Evolutionary conservation across 37 sponge, comb jelly and placozoan genomes (phyloP).

Genomic region (Aphrocallistes beatrix): DNA sequence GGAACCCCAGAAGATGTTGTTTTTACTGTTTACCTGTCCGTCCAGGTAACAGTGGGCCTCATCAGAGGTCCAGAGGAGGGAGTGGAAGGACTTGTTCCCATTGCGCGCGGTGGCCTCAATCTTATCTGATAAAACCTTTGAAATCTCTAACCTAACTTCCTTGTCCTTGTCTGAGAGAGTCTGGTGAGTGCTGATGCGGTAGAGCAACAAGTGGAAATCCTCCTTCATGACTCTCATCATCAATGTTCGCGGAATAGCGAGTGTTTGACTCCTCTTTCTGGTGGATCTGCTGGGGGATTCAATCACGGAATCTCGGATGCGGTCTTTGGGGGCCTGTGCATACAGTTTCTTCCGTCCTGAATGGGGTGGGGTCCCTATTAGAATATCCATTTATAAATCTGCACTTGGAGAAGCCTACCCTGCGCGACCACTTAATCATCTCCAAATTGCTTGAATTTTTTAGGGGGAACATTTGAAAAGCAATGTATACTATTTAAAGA

Average conservation of each 20-base stretch:
- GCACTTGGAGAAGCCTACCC: too few relatives aligned
- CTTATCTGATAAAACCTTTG: neutral
- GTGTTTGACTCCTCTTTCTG: neutral
- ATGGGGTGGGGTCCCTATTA: too few relatives aligned
- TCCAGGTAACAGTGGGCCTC: neutral
- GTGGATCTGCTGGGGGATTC: neutral
- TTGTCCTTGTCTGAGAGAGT: neutral
- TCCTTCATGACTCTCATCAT: too few relatives aligned
- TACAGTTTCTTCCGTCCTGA: neutral
- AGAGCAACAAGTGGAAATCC: neutral
- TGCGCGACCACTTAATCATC: too few relatives aligned
- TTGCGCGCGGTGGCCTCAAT: neutral
- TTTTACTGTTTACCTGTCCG: neutral
- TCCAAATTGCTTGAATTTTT: too few relatives aligned
- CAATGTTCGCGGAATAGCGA: neutral
- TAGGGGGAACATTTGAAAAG: too few relatives aligned
- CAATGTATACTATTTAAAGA: too few relatives aligned
- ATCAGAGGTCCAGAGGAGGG: neutral
- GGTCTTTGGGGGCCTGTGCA: neutral
- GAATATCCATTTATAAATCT: too few relatives aligned
- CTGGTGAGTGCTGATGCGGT: neutral
- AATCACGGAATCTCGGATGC: neutral
- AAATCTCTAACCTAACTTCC: neutral
- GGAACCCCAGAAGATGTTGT: neutral
- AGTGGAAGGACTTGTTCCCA: neutral